Percentiles rank a stretch among this genome's conserved stretches.
These are phyloP conservation scores for Nothoprocta perdicaria DNA, from an alignment of 2,113 vertebrate genomes.

Conservation along the genomic window DNA sequence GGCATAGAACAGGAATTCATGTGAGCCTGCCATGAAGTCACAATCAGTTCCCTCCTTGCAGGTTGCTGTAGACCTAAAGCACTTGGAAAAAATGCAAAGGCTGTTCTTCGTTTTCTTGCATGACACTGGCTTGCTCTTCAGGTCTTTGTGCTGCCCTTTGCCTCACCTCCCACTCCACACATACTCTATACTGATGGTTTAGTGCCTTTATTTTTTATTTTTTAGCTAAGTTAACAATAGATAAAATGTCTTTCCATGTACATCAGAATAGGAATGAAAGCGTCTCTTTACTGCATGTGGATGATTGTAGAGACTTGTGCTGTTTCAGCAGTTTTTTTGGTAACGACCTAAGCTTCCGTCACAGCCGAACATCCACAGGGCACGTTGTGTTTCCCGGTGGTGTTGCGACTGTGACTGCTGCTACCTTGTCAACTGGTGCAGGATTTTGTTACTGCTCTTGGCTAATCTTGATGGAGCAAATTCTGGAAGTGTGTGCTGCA, in stretches of 20 bases:
- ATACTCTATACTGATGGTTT: background rate
- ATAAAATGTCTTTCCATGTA: background rate
- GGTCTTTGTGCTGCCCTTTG: background rate
- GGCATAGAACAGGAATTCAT: background rate
- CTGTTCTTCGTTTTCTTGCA: background rate
- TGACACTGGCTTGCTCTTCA: background rate
- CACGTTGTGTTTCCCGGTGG: background rate
- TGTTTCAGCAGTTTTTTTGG: too few relatives aligned
- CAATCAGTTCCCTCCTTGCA: background rate
- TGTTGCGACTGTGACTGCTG: background rate
- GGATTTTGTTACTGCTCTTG: background rate
- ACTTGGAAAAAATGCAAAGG: background rate
- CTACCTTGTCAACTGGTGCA: background rate
- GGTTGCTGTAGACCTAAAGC: background rate
- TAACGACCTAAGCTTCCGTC: background rate
- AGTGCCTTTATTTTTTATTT: background rate
- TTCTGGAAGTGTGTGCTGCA: background rate
- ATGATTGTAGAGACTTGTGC: background rate
- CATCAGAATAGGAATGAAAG: background rate
- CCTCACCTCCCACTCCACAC: fast-evolving
- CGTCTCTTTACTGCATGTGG: background rate
- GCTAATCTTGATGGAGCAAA: background rate
- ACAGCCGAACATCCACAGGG: background rate
- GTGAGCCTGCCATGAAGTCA: background rate
- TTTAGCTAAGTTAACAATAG: background rate